phyloP scores from a whole-genome alignment of 2,888 invertebrate species.

The Linnaemya tessellans region DNA sequence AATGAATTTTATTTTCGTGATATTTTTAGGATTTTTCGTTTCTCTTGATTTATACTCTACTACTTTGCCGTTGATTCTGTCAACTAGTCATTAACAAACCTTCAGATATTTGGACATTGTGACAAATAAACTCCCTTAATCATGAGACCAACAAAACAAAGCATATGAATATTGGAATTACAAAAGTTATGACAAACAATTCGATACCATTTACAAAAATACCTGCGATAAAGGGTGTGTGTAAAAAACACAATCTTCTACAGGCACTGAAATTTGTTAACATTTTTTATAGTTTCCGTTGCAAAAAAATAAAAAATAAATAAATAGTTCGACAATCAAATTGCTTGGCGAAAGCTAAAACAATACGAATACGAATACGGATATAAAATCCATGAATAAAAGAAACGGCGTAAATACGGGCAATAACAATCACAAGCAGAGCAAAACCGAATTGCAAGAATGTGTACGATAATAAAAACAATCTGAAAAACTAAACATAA shows the following conservation, averaged over 20 bases:
- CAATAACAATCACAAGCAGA: conserved; percentile 44
- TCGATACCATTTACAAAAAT: background rate
- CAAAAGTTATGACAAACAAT: background rate
- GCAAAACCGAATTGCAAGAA: conserved; percentile 26
- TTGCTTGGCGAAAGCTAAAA: conserved; percentile 60
- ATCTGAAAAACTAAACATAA: conserved; percentile 59
- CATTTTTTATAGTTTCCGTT: conserved; percentile 81
- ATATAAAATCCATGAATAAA: conserved; percentile 55
- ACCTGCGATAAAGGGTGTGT: background rate
- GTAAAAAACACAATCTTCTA: conserved; percentile 24
- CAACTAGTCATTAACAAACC: no score
- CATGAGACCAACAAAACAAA: no score
- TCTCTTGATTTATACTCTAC: no score
- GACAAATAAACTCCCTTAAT: no score
- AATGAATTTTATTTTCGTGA: no score
- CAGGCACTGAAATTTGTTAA: conserved; percentile 77
- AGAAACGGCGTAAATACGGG: conserved; percentile 43
- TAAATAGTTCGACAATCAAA: conserved; percentile 77
- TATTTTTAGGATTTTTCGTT: no score
- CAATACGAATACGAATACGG: conserved; percentile 54
- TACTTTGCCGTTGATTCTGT: no score
- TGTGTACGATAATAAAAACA: conserved; percentile 53
- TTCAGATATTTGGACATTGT: no score
- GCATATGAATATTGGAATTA: conserved; percentile 1
- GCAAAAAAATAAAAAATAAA: conserved; percentile 62